Conservation (phyloP, 2,797 vertebrate genomes). For the Remorina albescens region DNA sequence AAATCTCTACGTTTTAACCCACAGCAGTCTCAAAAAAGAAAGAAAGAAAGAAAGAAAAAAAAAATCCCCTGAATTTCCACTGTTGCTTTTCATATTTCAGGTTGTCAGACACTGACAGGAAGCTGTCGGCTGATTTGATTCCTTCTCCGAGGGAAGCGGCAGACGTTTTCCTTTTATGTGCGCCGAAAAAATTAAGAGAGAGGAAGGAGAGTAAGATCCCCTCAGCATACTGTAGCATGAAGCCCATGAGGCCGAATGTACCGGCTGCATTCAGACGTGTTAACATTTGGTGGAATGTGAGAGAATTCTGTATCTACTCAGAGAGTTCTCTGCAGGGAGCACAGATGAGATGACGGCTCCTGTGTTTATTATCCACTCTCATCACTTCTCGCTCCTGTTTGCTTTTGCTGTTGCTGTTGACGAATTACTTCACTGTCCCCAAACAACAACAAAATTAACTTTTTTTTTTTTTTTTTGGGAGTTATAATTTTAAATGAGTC, state of each 20-base stretch:
- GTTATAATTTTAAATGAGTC: constrained; percentile 14
- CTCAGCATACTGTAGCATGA: constrained; percentile 31
- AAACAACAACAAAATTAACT: no score
- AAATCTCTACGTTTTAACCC: constrained; percentile 13
- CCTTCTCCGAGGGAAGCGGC: constrained; percentile 15
- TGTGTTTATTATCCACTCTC: constrained; percentile 13
- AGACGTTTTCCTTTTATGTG: constrained; percentile 22
- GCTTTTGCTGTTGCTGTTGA: constrained; percentile 7
- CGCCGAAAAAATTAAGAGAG: constrained; percentile 6
- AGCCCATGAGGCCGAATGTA: constrained; percentile 49
- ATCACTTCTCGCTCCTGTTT: constrained; percentile 13
- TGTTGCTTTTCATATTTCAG: constrained; percentile 31
- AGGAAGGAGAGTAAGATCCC: constrained; percentile 23
- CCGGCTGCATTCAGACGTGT: constrained; percentile 31
- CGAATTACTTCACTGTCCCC: neutral
- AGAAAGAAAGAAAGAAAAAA: neutral
- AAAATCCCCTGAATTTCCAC: neutral
- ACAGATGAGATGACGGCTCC: constrained; percentile 21
- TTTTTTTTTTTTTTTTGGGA: neutral
- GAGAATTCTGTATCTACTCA: constrained; percentile 17
- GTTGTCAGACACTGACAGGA: constrained; percentile 28
- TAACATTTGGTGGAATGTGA: constrained; percentile 36
- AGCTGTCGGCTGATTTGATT: constrained; percentile 30
- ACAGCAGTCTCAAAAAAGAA: constrained; percentile 10
- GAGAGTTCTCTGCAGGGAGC: constrained; percentile 29